These are phyloP conservation scores for Catocala nupta DNA, from an alignment of 2,888 invertebrate genomes.

Conservation along the genomic window DNA sequence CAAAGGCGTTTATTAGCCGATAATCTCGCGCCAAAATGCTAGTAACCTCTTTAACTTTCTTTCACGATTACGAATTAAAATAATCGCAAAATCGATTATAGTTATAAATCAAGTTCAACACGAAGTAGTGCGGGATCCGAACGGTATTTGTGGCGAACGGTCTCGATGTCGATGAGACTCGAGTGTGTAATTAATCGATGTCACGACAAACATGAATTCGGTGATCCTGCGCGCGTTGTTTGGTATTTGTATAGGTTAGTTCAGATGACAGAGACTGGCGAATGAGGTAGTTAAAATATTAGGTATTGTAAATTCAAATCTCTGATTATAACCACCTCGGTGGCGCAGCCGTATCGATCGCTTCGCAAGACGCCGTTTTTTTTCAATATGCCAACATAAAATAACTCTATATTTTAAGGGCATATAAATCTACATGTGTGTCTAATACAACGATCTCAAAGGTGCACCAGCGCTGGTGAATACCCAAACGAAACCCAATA, in stretches of 20 bases:
- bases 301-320: too few relatives aligned
- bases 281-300: too few relatives aligned
- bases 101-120: conserved; percentile 60
- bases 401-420: too few relatives aligned
- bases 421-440: too few relatives aligned
- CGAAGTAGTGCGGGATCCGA: conserved; percentile 54
- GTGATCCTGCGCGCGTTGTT: conserved; percentile 21
- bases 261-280: not conserved
- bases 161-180: conserved; percentile 42
- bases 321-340: too few relatives aligned
- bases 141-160: conserved; percentile 41
- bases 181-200: conserved; percentile 66
- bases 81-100: conserved; percentile 55
- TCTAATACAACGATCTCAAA: too few relatives aligned
- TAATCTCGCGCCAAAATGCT: conserved; percentile 22
- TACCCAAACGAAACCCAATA: too few relatives aligned
- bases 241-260: conserved; percentile 21
- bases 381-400: too few relatives aligned
- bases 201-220: conserved; percentile 51
- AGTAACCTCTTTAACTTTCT: conserved; percentile 37
- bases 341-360: too few relatives aligned
- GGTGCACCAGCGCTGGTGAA: too few relatives aligned
- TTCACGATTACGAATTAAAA: conserved; percentile 52
- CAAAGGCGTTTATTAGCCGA: conserved; percentile 25
- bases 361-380: too few relatives aligned